Evolutionary conservation across 2,797 vertebrate species (phyloP).

Genomic region (Cuniculus paca): DNA sequence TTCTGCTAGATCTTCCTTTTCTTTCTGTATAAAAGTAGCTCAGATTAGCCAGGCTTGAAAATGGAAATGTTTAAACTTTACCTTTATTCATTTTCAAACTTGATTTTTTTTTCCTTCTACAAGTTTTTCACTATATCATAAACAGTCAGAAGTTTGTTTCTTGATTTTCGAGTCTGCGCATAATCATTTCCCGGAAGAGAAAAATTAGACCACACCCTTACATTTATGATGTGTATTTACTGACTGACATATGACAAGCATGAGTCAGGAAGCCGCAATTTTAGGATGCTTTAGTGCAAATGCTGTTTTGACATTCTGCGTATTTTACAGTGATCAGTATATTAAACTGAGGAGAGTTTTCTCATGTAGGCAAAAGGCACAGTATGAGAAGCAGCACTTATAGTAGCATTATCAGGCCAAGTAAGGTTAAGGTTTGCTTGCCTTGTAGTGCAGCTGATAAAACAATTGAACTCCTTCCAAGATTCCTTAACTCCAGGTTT

Average conservation of each 20-base stretch:
- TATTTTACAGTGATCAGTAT: constrained; percentile 77
- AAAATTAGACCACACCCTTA: constrained; percentile 54
- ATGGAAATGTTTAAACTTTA: neutral
- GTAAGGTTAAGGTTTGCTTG: constrained; percentile 75
- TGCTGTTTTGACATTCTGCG: constrained; percentile 78
- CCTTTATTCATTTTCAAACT: neutral
- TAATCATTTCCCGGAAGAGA: neutral
- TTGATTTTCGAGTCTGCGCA: constrained; percentile 18
- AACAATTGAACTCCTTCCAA: constrained; percentile 83
- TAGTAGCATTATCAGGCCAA: constrained; percentile 74
- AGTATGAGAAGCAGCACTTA: constrained; percentile 53
- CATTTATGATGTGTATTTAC: neutral
- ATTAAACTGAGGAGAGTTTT: constrained; percentile 75
- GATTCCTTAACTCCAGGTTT: constrained; percentile 79
- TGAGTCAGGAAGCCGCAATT: constrained; percentile 30
- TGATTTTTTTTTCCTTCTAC: constrained; percentile 31
- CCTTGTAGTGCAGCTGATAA: constrained; percentile 82
- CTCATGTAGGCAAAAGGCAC: constrained; percentile 65
- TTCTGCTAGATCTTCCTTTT: neutral
- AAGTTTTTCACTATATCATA: neutral
- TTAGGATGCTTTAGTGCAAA: constrained; percentile 70
- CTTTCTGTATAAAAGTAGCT: neutral
- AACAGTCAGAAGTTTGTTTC: constrained; percentile 31
- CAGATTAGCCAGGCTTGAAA: neutral
- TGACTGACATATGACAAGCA: neutral